Evolutionary conservation across 1,140 invertebrate species (phyloP).

Genomic region (Trypoxylus dichotomus): DNA sequence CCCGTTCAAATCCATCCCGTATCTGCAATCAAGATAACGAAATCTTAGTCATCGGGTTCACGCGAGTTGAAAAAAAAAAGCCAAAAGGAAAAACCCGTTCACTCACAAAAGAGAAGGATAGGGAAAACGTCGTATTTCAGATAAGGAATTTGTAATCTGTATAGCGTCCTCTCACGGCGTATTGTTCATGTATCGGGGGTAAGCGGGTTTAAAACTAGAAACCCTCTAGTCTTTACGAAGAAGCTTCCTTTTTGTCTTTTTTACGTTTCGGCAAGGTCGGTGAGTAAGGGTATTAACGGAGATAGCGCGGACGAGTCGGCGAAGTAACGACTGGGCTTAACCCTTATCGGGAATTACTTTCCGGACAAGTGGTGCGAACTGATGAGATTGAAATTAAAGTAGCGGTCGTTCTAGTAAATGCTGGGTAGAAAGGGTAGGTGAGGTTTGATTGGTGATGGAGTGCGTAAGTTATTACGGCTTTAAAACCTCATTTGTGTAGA

Average conservation of each 20-base stretch:
- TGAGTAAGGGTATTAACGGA: background rate
- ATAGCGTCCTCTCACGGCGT: background rate
- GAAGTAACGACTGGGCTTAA: background rate
- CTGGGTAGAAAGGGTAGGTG: background rate
- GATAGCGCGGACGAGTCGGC: background rate
- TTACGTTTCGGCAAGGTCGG: background rate
- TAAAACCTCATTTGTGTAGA: background rate
- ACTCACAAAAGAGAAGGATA: no score
- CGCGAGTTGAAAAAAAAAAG: background rate
- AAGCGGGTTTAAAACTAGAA: background rate
- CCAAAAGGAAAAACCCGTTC: no score
- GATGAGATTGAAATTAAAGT: constrained; percentile 13
- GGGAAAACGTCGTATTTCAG: background rate
- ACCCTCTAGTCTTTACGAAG: background rate
- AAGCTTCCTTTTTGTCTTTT: background rate
- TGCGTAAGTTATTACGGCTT: background rate
- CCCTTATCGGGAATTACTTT: constrained; percentile 19
- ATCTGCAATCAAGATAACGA: constrained; percentile 63
- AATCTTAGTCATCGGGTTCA: background rate
- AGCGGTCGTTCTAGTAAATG: background rate
- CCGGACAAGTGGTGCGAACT: constrained; percentile 11
- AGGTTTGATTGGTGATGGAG: background rate
- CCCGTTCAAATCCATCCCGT: constrained; percentile 88
- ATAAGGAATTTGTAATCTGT: background rate
- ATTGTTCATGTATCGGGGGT: background rate